Evolutionary conservation across 2,113 vertebrate species (phyloP).

Genomic region (Hippoglossus stenolepis): DNA sequence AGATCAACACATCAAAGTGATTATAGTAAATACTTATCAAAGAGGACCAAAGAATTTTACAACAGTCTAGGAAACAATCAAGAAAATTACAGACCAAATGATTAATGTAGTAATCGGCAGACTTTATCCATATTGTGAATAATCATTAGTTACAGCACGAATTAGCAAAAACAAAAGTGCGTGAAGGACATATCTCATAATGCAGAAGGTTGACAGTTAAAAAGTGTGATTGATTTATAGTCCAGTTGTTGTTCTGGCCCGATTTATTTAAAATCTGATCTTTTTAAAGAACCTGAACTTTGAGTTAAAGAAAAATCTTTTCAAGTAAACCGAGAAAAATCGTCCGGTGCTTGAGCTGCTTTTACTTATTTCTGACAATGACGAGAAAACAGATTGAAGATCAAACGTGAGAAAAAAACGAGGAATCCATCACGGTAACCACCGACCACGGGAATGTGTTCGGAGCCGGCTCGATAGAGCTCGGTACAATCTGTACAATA

Average conservation of each 20-base stretch:
- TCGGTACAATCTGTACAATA: conserved; percentile 45
- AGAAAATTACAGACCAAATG: not conserved
- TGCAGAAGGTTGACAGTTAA: not conserved
- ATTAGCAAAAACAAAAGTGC: not conserved
- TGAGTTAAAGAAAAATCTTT: not conserved
- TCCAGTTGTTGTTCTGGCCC: not conserved
- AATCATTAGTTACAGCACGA: not conserved
- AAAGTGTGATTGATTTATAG: not conserved
- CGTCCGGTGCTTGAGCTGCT: not conserved
- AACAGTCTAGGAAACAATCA: not conserved
- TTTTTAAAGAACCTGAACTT: not conserved
- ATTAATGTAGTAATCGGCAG: not conserved
- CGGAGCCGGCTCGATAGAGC: conserved; percentile 53
- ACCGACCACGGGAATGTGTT: conserved; percentile 35
- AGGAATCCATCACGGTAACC: conserved; percentile 46
- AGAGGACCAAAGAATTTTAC: too few species aligned
- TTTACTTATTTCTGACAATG: conserved; percentile 9
- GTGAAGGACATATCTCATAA: not conserved
- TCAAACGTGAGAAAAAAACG: conserved; percentile 15
- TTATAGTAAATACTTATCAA: too few species aligned
- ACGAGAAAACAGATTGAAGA: not conserved
- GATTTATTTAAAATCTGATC: not conserved
- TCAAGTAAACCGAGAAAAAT: not conserved
- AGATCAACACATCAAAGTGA: too few species aligned
- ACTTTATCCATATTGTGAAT: not conserved